Evolutionary conservation across 2,797 vertebrate genomes (phyloP).

Genomic region (Masticophis lateralis): DNA sequence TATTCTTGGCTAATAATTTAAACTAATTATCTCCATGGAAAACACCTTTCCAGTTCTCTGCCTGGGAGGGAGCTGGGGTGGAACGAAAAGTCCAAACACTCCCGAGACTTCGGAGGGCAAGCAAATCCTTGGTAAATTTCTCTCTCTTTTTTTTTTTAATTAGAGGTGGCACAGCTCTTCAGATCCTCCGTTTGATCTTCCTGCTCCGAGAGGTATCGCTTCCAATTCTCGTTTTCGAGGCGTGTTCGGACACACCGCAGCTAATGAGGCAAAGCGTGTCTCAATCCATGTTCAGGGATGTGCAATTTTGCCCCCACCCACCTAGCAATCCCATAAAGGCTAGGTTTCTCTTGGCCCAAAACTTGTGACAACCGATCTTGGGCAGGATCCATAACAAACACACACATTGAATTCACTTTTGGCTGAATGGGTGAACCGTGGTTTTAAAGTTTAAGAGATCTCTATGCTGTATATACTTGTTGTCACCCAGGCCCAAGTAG

Average conservation of each 20-base stretch:
- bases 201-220: background rate
- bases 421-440: background rate
- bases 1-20: background rate
- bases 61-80: background rate
- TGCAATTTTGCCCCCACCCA: background rate
- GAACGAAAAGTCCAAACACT: background rate
- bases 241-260: background rate
- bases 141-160: background rate
- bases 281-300: background rate
- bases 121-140: background rate
- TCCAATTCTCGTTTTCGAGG: background rate
- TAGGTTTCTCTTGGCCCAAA: background rate
- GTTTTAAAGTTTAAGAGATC: background rate
- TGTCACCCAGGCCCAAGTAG: too few relatives aligned
- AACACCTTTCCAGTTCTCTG: background rate
- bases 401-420: background rate
- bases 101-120: background rate
- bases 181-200: background rate
- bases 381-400: background rate
- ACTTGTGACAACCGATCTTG: background rate
- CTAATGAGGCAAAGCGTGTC: background rate
- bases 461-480: background rate
- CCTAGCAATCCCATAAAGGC: background rate
- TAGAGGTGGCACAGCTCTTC: background rate
- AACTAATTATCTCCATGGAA: background rate